Evolutionary conservation across 2,888 invertebrate genomes (phyloP).

Genomic region (Aricia artaxerxes): DNA sequence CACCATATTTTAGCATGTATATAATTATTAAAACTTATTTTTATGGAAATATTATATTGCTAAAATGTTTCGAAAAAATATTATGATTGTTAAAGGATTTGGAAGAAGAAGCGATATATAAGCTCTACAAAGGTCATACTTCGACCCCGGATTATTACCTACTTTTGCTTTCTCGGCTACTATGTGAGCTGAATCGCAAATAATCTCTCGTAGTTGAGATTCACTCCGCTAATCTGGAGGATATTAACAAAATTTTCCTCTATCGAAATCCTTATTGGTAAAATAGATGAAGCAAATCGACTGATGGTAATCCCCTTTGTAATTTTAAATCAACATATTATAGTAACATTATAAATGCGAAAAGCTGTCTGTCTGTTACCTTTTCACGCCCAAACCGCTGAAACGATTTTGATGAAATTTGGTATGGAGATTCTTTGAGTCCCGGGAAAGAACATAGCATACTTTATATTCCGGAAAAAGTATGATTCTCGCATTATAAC

Average conservation of each 20-base stretch:
- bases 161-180: slow-evolving; percentile 1
- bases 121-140: background rate
- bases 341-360: too few species aligned
- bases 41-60: too few species aligned
- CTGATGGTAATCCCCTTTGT: background rate
- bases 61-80: background rate
- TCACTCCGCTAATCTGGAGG: background rate
- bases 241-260: slow-evolving; percentile 6
- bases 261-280: background rate
- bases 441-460: too few species aligned
- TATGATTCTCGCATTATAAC: too few species aligned
- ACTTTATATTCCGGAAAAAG: too few species aligned
- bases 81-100: background rate
- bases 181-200: slow-evolving; percentile 16
- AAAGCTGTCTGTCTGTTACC: too few species aligned
- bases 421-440: too few species aligned
- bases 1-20: too few species aligned
- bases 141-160: background rate
- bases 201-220: background rate
- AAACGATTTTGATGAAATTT: too few species aligned
- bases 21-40: too few species aligned
- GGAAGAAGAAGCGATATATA: background rate
- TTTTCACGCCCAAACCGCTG: too few species aligned
- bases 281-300: background rate
- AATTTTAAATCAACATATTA: too few species aligned